Evolutionary conservation across 2,888 invertebrate genomes (phyloP).

Genomic region (Hydrotaea cyrtoneurina): DNA sequence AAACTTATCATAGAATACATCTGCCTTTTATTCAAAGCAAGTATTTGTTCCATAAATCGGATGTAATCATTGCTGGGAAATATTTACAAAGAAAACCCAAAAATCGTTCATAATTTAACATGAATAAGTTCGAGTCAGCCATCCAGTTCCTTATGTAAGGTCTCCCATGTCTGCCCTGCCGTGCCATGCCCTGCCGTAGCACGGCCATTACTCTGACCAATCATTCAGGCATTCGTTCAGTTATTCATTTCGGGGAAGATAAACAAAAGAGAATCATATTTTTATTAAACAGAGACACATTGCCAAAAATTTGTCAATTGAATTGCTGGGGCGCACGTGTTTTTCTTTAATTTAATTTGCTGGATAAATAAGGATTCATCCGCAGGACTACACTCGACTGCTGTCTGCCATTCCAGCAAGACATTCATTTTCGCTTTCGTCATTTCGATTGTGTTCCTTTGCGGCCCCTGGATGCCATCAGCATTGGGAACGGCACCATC

Average conservation of each 20-base stretch:
- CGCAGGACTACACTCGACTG: background rate
- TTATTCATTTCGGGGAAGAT: slow-evolving; percentile 14
- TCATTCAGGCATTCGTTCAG: slow-evolving; percentile 34
- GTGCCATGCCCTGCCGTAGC: background rate
- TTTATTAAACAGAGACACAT: slow-evolving; percentile 42
- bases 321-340: slow-evolving; percentile 55
- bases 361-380: slow-evolving; percentile 45
- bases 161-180: background rate
- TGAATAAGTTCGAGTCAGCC: background rate
- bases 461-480: background rate
- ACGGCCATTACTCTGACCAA: background rate
- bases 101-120: slow-evolving; percentile 8
- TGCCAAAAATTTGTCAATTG: slow-evolving; percentile 53
- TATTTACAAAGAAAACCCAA: background rate
- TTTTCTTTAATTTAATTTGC: slow-evolving; percentile 48
- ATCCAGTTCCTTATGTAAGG: background rate
- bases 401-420: background rate
- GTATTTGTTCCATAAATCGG: background rate
- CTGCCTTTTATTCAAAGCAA: background rate
- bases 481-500: background rate
- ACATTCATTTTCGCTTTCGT: slow-evolving; percentile 24
- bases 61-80: background rate
- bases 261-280: slow-evolving; percentile 44
- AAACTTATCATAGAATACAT: background rate
- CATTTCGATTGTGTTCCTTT: slow-evolving; percentile 25